Base-by-base conservation (phyloP, 2,113 vertebrate species). In the Platysteira castanea region DNA sequence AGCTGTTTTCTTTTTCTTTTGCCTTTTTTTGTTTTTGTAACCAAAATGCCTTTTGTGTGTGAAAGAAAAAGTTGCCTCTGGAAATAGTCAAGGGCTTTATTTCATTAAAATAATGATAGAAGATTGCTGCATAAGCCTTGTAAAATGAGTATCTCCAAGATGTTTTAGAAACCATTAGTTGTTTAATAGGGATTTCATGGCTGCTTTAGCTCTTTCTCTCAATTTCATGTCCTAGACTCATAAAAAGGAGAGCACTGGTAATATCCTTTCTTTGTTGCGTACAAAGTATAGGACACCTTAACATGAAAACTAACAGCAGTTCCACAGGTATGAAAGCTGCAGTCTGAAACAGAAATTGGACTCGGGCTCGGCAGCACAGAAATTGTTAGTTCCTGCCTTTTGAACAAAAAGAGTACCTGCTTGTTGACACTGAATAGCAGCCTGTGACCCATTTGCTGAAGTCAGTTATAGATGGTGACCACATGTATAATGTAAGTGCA, bases 141-240 rank as follows among this genome's bases (percentile, higher is more conserved):
- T 87, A 89, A 96, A 96, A 92, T 89, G 2, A 93, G 0, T 68
- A 88, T 92, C 95, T 97, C 83, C 60, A 89, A 81, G 92, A 95
- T 93, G 76, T 86, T 95, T 96, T 88, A 91, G 78, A 94, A 96
- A 77, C 82, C 39, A 73, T 97, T 95, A 84, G 73, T 84, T 90
- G 26, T 90, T 94, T 94, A 95, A 94, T 93, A 69, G 90, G 84
- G 86, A 95, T 96, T 93, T 96, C 83, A 87, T 94, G 90, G 83
- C 79, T 96, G 44, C 87, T 94, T 95, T 89, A 89, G 92, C 73
- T 90, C 44, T 95, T 93, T 84, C 68, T 80, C 64, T 95, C 64
- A 21, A 6, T 92, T 95, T 94, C 37, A 22, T 81, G 73, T 86
- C 49, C 76, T 60, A 24, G 46, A 56, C 41, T 89, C 31, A 56